Conservation (phyloP, 2,797 vertebrate genomes). For the Tarsius wallacei region DNA sequence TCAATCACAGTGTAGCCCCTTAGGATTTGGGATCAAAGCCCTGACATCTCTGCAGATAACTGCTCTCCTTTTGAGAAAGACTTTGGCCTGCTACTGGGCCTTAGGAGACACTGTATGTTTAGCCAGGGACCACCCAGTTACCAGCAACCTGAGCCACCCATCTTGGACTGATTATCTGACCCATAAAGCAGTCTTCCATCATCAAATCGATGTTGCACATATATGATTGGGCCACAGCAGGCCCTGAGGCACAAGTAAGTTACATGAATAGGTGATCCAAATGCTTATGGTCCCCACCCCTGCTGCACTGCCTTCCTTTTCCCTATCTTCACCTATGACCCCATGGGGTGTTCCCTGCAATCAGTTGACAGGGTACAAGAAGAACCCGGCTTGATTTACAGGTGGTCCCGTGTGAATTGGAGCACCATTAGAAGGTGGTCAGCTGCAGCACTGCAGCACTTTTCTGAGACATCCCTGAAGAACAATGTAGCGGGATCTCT, state of each 20-base stretch:
- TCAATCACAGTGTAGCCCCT: not conserved
- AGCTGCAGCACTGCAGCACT: accelerated
- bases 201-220: not conserved
- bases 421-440: not conserved
- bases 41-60: not conserved
- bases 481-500: no score
- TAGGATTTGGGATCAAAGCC: not conserved
- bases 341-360: not conserved
- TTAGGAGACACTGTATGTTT: not conserved
- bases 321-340: not conserved
- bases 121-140: no score
- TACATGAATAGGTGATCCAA: not conserved
- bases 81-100: not conserved
- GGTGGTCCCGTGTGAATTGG: no score
- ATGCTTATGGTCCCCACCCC: not conserved
- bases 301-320: not conserved
- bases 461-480: not conserved
- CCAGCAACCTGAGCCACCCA: accelerated
- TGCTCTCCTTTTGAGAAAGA: not conserved
- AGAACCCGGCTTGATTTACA: not conserved
- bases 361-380: not conserved
- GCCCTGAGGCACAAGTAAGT: no score
- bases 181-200: no score
- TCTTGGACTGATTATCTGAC: not conserved
- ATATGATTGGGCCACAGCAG: not conserved